Evolutionary conservation across 2,113 vertebrate genomes (phyloP).

Genomic region (Saguinus midas): DNA sequence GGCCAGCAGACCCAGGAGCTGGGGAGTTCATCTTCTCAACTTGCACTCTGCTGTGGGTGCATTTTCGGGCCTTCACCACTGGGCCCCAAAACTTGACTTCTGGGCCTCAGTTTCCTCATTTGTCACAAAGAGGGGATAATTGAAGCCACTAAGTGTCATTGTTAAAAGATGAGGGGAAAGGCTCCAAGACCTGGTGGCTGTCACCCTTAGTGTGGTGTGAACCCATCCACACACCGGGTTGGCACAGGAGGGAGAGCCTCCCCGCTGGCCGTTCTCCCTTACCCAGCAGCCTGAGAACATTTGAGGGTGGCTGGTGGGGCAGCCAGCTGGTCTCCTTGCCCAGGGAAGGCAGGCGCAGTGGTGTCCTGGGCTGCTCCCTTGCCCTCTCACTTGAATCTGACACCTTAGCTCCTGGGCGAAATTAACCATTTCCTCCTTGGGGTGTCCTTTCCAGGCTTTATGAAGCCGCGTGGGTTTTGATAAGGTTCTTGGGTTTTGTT

Average conservation of each 20-base stretch:
- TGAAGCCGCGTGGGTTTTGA: background rate
- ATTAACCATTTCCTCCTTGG: background rate
- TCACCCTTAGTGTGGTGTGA: rapidly evolving
- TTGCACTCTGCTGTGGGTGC: background rate
- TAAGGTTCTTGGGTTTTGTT: background rate
- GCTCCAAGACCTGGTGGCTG: rapidly evolving
- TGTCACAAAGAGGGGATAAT: no score
- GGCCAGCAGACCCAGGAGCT: background rate
- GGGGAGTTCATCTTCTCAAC: background rate
- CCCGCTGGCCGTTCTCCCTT: background rate
- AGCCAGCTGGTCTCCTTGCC: constrained; percentile 1
- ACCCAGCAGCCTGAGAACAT: background rate
- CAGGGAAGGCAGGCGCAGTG: background rate
- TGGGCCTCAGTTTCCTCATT: background rate
- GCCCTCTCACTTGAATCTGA: constrained; percentile 3
- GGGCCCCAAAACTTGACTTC: background rate
- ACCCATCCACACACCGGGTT: no score
- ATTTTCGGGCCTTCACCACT: background rate
- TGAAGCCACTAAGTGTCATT: rapidly evolving
- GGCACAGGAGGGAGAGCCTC: background rate
- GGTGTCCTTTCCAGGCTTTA: background rate
- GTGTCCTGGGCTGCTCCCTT: constrained; percentile 34
- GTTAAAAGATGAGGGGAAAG: background rate
- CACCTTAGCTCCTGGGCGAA: background rate
- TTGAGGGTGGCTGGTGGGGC: background rate